These are phyloP conservation scores for Limnodromus scolopaceus DNA, from an alignment of 2,797 vertebrate species.

Conservation along the genomic window DNA sequence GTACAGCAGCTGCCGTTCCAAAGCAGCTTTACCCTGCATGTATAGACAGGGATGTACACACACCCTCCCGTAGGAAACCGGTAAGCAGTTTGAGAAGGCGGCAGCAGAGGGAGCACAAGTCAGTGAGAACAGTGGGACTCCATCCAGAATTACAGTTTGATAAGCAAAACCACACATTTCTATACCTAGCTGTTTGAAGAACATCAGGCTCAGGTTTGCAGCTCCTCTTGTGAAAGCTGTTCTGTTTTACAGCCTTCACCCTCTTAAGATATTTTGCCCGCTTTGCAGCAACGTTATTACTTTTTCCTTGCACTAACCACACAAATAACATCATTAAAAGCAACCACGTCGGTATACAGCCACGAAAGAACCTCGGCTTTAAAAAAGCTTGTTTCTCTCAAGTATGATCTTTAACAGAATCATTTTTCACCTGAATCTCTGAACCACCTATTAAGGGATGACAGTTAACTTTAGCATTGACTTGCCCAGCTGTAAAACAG, in stretches of 20 bases:
- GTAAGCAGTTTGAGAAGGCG: neutral
- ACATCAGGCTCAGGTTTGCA: fast-evolving
- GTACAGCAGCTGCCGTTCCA: neutral
- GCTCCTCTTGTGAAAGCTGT: neutral
- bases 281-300: neutral
- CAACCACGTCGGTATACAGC: no score
- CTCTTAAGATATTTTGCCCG: fast-evolving
- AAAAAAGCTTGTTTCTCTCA: neutral
- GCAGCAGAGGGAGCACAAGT: slow-evolving; percentile 62
- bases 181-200: fast-evolving
- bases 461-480: neutral
- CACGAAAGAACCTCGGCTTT: neutral
- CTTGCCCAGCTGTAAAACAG: neutral
- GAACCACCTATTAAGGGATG: neutral
- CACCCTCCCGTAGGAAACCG: fast-evolving
- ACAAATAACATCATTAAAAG: neutral
- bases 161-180: fast-evolving
- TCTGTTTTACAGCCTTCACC: fast-evolving
- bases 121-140: neutral
- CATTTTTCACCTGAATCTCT: neutral
- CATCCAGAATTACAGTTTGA: no score
- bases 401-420: neutral
- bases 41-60: fast-evolving
- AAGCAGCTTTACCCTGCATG: fast-evolving
- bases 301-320: neutral